Evolutionary conservation across 2,113 vertebrate genomes (phyloP).

Genomic region (Scomber japonicus): DNA sequence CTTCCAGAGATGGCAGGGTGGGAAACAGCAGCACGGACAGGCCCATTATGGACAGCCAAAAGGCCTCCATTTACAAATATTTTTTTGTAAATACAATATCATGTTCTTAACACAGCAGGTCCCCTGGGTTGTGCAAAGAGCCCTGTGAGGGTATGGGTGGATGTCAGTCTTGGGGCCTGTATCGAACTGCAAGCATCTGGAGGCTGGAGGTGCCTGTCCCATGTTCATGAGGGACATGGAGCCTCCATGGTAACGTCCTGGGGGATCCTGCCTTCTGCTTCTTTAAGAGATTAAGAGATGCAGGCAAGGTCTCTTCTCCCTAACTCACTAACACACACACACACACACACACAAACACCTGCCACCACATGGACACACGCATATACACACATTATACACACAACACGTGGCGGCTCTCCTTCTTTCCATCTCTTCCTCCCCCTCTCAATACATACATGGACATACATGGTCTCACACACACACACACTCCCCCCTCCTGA

Average conservation of each 20-base stretch:
- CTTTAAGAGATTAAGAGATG: slow-evolving; percentile 59
- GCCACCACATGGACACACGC: slow-evolving; percentile 32
- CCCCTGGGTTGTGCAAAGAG: slow-evolving; percentile 70
- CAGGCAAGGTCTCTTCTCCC: slow-evolving; percentile 17
- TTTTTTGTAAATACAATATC: slow-evolving; percentile 85
- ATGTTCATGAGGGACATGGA: slow-evolving; percentile 45
- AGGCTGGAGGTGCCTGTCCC: slow-evolving; percentile 61
- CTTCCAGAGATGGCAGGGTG: slow-evolving; percentile 49
- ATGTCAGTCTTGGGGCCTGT: slow-evolving; percentile 63
- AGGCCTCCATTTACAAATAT: slow-evolving; percentile 88
- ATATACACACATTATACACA: slow-evolving; percentile 33
- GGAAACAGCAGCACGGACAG: slow-evolving; percentile 52
- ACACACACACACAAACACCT: slow-evolving; percentile 38
- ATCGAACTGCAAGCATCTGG: slow-evolving; percentile 82
- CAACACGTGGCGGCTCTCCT: slow-evolving; percentile 53
- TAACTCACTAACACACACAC: too few species aligned
- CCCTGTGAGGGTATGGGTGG: slow-evolving; percentile 64
- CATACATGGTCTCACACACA: slow-evolving; percentile 19
- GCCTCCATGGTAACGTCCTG: slow-evolving; percentile 62
- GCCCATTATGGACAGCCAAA: slow-evolving; percentile 68
- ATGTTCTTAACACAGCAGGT: slow-evolving; percentile 85
- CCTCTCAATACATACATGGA: slow-evolving; percentile 27
- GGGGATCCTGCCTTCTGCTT: slow-evolving; percentile 80
- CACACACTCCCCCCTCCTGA: slow-evolving; percentile 67
- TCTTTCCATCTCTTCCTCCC: slow-evolving; percentile 39